Conservation (phyloP, 2,797 vertebrate species). For the Arnoldichthys spilopterus region DNA sequence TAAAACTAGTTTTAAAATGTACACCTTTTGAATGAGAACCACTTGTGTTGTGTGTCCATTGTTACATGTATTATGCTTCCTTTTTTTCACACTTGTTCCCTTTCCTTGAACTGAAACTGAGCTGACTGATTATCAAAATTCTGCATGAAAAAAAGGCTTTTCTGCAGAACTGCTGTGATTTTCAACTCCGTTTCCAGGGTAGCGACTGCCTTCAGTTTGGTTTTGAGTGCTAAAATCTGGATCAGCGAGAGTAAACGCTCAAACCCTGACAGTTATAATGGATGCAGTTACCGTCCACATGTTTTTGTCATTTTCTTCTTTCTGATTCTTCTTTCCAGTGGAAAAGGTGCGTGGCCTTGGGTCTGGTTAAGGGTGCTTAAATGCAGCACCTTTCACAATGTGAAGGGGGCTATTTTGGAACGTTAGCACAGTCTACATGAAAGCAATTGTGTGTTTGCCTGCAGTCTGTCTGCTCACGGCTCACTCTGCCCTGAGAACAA, state of each 20-base stretch:
- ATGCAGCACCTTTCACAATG: constrained; percentile 63
- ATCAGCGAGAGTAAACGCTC: constrained; percentile 7
- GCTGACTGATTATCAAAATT: constrained; percentile 15
- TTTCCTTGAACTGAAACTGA: constrained; percentile 11
- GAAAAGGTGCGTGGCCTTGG: constrained; percentile 41
- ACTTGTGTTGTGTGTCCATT: neutral
- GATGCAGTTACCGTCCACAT: constrained; percentile 1
- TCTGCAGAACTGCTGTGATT: neutral
- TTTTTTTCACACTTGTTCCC: neutral
- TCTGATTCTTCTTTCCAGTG: constrained; percentile 54
- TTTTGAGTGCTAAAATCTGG: neutral
- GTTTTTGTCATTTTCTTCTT: constrained; percentile 25
- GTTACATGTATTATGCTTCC: constrained; percentile 4
- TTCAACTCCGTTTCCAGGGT: constrained; percentile 12
- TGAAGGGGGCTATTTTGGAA: constrained; percentile 59
- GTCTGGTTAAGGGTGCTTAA: constrained; percentile 62
- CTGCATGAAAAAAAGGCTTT: neutral
- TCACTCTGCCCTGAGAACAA: constrained; percentile 69
- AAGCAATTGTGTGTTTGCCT: constrained; percentile 69
- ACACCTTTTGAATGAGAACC: neutral
- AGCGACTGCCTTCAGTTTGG: neutral
- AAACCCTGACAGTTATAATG: constrained; percentile 33
- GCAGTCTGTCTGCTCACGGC: constrained; percentile 48
- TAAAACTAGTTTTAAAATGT: neutral
- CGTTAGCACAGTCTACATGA: constrained; percentile 63